Percentiles rank a stretch among this genome's conserved stretches.
These are phyloP conservation scores for Anticlea derivata DNA, from an alignment of 2,888 invertebrate genomes.

Conservation along the genomic window DNA sequence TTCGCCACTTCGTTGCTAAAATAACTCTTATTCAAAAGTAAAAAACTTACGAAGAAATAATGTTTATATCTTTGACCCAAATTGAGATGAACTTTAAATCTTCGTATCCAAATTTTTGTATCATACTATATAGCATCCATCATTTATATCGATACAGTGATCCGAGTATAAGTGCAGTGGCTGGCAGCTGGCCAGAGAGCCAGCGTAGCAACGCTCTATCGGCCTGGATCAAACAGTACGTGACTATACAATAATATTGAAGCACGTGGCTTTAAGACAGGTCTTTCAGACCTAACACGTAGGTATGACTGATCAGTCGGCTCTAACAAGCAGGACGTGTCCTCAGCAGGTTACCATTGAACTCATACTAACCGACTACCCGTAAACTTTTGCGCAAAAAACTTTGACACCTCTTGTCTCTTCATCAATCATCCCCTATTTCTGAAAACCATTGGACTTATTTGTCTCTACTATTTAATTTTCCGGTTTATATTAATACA, in stretches of 20 bases:
- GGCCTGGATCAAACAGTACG: constrained; percentile 15
- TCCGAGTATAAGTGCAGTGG: constrained; percentile 28
- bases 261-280: constrained; percentile 15
- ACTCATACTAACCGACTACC: too few relatives aligned
- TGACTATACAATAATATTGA: constrained; percentile 8
- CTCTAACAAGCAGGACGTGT: background rate
- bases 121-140: constrained; percentile 27
- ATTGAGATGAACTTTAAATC: constrained; percentile 27
- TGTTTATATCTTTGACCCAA: constrained; percentile 30
- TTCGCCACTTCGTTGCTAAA: constrained; percentile 5
- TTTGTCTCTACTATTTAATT: too few relatives aligned
- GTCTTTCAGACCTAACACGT: constrained; percentile 7
- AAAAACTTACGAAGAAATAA: constrained; percentile 22
- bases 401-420: too few relatives aligned
- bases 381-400: too few relatives aligned
- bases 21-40: constrained; percentile 10
- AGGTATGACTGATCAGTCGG: constrained; percentile 3
- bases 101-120: constrained; percentile 25
- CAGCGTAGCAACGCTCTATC: constrained; percentile 33
- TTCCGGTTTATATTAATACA: too few relatives aligned
- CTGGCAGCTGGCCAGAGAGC: constrained; percentile 37
- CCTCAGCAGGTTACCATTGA: background rate
- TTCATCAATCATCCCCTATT: too few relatives aligned
- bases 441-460: too few relatives aligned
- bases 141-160: constrained; percentile 27